Conservation (phyloP, 2,888 invertebrate species). For the Incurvaria masculella region DNA sequence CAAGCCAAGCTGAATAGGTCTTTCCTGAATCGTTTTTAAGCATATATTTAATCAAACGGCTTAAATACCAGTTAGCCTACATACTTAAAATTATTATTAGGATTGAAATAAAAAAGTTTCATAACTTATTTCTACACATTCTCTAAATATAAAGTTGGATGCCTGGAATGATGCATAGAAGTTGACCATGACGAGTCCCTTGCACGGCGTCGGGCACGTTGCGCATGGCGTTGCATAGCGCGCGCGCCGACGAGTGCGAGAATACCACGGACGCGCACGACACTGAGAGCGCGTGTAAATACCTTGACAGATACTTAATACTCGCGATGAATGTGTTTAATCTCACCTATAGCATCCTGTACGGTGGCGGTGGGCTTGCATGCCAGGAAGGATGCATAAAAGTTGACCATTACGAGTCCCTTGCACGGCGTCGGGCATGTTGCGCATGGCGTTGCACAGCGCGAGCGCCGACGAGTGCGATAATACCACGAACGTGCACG, state of each 20-base stretch:
- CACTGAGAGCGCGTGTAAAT: constrained; percentile 69
- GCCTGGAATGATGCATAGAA: constrained; percentile 79
- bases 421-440: constrained; percentile 77
- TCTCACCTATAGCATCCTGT: constrained; percentile 75
- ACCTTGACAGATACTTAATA: too few species aligned
- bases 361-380: constrained; percentile 72
- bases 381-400: constrained; percentile 75
- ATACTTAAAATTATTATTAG: too few species aligned
- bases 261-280: constrained; percentile 82
- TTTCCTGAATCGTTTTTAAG: too few species aligned
- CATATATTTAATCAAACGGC: too few species aligned
- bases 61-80: too few species aligned
- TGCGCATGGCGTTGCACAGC: constrained; percentile 76
- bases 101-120: too few species aligned
- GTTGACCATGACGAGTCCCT: constrained; percentile 84
- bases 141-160: too few species aligned
- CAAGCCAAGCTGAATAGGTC: too few species aligned
- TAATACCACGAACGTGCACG: constrained; percentile 81
- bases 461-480: constrained; percentile 82
- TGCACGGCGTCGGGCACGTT: constrained; percentile 78
- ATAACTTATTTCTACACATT: too few species aligned
- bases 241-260: constrained; percentile 81
- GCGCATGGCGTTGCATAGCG: constrained; percentile 75
- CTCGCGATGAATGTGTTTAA: too few species aligned
- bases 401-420: constrained; percentile 85